Evolutionary conservation across 2,113 vertebrate species (phyloP).

Genomic region (Menura novaehollandiae): DNA sequence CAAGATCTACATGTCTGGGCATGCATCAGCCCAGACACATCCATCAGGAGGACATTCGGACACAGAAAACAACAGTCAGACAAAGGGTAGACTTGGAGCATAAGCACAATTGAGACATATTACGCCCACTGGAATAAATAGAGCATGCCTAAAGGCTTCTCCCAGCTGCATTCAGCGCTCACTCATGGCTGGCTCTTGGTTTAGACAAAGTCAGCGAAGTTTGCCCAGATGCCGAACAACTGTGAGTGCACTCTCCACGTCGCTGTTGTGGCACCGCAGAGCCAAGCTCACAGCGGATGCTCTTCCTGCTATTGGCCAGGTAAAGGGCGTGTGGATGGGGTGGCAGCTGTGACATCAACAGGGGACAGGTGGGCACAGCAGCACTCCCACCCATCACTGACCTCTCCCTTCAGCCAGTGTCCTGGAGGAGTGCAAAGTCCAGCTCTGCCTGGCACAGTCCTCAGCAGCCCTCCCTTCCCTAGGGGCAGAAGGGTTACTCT

Average conservation of each 20-base stretch:
- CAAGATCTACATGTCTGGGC: background rate
- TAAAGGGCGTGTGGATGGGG: background rate
- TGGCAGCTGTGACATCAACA: background rate
- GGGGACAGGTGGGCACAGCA: background rate
- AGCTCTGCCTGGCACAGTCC: background rate
- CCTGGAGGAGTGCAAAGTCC: background rate
- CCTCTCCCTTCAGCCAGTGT: background rate
- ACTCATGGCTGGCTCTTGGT: background rate
- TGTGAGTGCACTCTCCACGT: background rate
- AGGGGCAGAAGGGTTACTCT: background rate
- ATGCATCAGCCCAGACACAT: background rate
- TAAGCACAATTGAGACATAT: background rate
- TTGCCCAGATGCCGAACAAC: background rate
- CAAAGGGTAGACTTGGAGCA: background rate
- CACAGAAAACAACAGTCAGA: background rate
- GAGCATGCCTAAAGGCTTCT: background rate
- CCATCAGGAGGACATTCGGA: rapidly evolving
- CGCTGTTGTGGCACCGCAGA: rapidly evolving
- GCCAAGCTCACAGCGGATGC: rapidly evolving
- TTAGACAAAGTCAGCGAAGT: background rate
- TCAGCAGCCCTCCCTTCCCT: background rate
- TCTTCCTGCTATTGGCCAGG: background rate
- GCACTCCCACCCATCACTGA: background rate
- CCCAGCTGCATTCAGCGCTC: background rate
- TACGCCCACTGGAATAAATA: background rate